phyloP scores from a whole-genome alignment of 2,113 vertebrate species.

The Narcine bancroftii region DNA sequence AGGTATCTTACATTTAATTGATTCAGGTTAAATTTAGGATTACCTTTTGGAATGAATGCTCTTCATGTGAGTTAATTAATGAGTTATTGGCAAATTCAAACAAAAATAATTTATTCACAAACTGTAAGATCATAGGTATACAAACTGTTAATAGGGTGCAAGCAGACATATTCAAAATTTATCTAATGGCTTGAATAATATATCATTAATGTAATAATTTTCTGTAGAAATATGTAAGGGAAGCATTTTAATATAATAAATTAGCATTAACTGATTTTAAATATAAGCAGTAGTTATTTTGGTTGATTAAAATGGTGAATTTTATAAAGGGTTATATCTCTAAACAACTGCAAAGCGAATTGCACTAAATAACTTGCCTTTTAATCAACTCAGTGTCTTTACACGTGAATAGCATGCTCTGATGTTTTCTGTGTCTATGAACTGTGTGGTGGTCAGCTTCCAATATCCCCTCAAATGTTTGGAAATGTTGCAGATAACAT shows the following conservation, averaged over 20 bases:
- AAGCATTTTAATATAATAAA: neutral
- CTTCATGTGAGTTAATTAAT: neutral
- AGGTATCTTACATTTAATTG: neutral
- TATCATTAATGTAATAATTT: neutral
- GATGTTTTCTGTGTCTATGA: neutral
- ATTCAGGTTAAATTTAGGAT: neutral
- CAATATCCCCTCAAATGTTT: neutral
- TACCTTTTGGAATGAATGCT: neutral
- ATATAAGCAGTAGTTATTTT: neutral
- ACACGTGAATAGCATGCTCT: neutral
- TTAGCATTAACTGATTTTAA: neutral
- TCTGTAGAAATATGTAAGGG: neutral
- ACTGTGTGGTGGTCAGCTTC: neutral
- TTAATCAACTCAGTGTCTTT: neutral
- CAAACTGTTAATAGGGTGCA: neutral
- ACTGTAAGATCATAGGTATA: neutral
- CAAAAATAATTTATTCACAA: neutral
- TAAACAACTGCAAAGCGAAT: neutral
- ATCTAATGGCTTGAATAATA: neutral
- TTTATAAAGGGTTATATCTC: neutral
- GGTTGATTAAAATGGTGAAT: neutral
- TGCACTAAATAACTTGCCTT: neutral
- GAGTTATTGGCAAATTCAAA: neutral
- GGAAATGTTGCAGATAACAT: too few species aligned
- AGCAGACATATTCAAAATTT: neutral